These are phyloP conservation scores for Iguana delicatissima DNA, from an alignment of 2,797 vertebrate genomes.

Conservation along the genomic window DNA sequence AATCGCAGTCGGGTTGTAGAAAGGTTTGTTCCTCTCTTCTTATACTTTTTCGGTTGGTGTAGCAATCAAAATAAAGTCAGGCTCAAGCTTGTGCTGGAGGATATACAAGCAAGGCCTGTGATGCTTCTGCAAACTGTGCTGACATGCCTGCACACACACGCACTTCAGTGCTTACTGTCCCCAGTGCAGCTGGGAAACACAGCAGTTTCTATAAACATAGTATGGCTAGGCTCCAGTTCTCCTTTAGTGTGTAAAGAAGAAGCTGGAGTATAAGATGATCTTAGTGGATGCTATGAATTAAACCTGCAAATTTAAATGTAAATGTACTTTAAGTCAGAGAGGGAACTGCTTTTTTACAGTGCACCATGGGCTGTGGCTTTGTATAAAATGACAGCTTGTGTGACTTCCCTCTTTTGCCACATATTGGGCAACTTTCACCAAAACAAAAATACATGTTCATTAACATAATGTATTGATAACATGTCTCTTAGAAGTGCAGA, in stretches of 20 bases:
- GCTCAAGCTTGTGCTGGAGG: background rate
- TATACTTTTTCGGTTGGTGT: background rate
- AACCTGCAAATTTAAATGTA: background rate
- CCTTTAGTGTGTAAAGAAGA: background rate
- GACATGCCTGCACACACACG: too few relatives aligned
- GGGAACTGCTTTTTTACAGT: background rate
- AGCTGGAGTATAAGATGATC: background rate
- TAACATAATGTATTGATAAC: background rate
- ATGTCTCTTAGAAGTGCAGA: background rate
- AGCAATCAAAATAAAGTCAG: background rate
- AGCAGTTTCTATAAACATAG: background rate
- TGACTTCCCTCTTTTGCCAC: background rate
- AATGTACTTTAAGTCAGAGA: background rate
- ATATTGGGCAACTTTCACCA: background rate
- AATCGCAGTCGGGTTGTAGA: background rate
- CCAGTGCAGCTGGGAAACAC: background rate
- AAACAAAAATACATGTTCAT: background rate
- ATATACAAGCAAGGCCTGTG: background rate
- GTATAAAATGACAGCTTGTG: background rate
- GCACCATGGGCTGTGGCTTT: background rate
- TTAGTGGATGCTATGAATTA: background rate
- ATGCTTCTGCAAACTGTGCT: background rate
- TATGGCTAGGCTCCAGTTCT: background rate
- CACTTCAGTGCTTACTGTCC: too few relatives aligned
- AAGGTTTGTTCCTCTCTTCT: background rate